Base-by-base conservation (phyloP, 2,888 invertebrate species). In the Trissolcus brochymenae region DNA sequence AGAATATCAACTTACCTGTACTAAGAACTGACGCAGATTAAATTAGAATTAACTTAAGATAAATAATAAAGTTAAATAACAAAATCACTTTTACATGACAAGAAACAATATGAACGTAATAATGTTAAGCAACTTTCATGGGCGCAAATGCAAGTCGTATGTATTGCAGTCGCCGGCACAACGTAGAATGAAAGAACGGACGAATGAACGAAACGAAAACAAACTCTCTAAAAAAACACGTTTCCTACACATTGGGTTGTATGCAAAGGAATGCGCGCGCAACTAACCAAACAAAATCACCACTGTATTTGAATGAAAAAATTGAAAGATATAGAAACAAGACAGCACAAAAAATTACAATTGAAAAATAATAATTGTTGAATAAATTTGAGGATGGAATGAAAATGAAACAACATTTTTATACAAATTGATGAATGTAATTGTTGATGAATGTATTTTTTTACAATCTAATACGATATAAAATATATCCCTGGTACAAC, bases 401-500 rank as follows among this genome's bases (percentile, higher is more conserved):
- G n/a, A 43, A 35, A 75, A 68, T 75, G 57, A 65, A 68, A 57
- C 59, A 1, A 64, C 51, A 40, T 50, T 54, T 11, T 59, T 75
- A 62, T 75, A 75, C 64, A 75, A 75, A 75, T 75, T 64, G 75
- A 68, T 68, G 67, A 67, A 67, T 67, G 59, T 67, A 67, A 66
- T 66, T 66, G 67, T 68, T 64, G 75, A 65, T 68, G 68, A 68
- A 68, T 68, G 68, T 46, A 68, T 59, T 75, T 62, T 67, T 64
- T 74, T 67, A 74, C 74, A 73, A 53, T 74, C 74, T 74, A 74
- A 74, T 61, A 73, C 66, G 62, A 67, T 67, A 74, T 61, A 74
- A 74, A 74, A 74, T 74, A 74, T 74, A 11, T 35, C 35, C 11
- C 35, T 35, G 35, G 35, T 35, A 35, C 35, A 35, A 35, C 1